Evolutionary conservation across 2,888 invertebrate genomes (phyloP).

Genomic region (Leucophenga maculata): DNA sequence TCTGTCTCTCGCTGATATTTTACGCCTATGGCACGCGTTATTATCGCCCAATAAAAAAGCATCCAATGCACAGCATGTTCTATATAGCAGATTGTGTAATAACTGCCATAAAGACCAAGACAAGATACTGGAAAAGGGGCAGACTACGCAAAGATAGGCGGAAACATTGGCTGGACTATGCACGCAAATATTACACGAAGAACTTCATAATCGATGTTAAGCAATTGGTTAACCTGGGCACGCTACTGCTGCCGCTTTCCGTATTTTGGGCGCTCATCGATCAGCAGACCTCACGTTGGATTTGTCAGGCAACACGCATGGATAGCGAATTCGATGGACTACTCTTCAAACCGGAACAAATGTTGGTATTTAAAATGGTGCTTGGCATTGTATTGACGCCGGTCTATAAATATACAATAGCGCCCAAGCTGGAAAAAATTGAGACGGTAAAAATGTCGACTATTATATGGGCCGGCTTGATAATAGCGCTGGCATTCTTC

Average conservation of each 20-base stretch:
- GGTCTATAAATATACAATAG: conserved; percentile 79
- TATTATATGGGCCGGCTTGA: conserved; percentile 82
- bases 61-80: too few species aligned
- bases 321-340: conserved; percentile 75
- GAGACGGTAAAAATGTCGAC: conserved; percentile 60
- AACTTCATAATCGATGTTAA: conserved; percentile 86
- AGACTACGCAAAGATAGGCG: conserved; percentile 72
- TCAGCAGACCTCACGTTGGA: conserved; percentile 95
- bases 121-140: too few species aligned
- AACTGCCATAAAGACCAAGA: too few species aligned
- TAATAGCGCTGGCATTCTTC: conserved; percentile 87
- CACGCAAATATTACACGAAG: conserved; percentile 82
- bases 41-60: conserved; percentile 77
- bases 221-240: conserved; percentile 76
- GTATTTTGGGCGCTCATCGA: conserved; percentile 98
- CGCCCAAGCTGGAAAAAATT: conserved; percentile 62
- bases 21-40: conserved; percentile 84
- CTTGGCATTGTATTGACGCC: conserved; percentile 91
- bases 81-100: too few species aligned
- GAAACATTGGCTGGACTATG: conserved; percentile 95
- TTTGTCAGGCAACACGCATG: conserved; percentile 94
- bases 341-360: conserved; percentile 90
- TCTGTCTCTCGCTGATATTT: conserved; percentile 85
- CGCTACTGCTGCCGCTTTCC: conserved; percentile 88
- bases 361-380: conserved; percentile 93